A percentile compares a stretch with the other conserved stretches of the same genome.
These are phyloP conservation scores for Diabrotica undecimpunctata DNA, from an alignment of 1,140 invertebrate genomes.

Conservation along the genomic window DNA sequence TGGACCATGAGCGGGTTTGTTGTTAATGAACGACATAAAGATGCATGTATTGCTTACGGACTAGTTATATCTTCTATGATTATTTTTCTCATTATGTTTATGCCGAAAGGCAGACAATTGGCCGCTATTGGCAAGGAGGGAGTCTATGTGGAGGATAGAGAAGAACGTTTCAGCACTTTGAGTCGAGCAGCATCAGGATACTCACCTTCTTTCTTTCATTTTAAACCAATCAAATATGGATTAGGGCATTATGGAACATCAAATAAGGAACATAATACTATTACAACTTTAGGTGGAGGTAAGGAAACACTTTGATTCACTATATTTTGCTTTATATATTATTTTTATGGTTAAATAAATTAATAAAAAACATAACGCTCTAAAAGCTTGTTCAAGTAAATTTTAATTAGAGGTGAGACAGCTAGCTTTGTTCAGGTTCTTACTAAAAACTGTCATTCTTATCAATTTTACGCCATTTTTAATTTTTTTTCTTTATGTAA, in stretches of 20 bases:
- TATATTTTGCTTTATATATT: background rate
- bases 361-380: no score
- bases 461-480: no score
- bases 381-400: background rate
- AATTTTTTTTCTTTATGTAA: no score
- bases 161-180: slow-evolving; percentile 71
- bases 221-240: slow-evolving; percentile 75
- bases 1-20: slow-evolving; percentile 74
- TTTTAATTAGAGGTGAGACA: background rate
- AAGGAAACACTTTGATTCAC: slow-evolving; percentile 47
- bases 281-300: slow-evolving; percentile 61
- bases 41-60: slow-evolving; percentile 85
- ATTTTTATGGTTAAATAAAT: background rate
- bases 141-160: slow-evolving; percentile 72
- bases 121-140: slow-evolving; percentile 81
- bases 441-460: no score
- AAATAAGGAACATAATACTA: slow-evolving; percentile 52
- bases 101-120: slow-evolving; percentile 87
- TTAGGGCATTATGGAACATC: slow-evolving; percentile 48
- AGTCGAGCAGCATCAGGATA: slow-evolving; percentile 75
- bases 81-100: slow-evolving; percentile 89
- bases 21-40: slow-evolving; percentile 71
- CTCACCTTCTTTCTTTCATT: slow-evolving; percentile 87
- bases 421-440: no score
- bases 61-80: slow-evolving; percentile 76